Base-by-base conservation (phyloP, 2,888 invertebrate genomes). In the Clunio marinus region DNA sequence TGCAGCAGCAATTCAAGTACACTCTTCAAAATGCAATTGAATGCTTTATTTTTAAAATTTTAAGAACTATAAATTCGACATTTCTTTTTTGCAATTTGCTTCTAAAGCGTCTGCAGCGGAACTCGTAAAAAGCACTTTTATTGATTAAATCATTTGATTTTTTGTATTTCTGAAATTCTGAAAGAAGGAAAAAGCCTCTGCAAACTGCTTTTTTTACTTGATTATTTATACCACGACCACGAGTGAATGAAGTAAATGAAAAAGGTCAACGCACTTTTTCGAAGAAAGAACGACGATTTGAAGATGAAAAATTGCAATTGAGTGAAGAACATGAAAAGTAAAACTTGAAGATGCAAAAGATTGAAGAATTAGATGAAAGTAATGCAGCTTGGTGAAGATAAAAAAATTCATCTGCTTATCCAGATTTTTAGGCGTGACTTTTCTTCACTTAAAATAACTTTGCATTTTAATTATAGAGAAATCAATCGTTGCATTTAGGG, bases 401-500 rank as follows among this genome's bases (percentile, higher is more conserved):
- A n/a, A n/a, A n/a, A n/a, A n/a, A n/a, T n/a, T n/a, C n/a, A 51
- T 17, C 2, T 22, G 20, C 22, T 51, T 51, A 3, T 51, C 22
- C 51, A 17, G 51, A 20, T 51, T 51, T 57, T 57, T 27, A 24
- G 57, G 27, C 27, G 20, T 27, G n/a, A n/a, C n/a, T n/a, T n/a
- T n/a, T 15, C 17, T 8, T 20, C 51, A 20, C 2, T 17, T 7
- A 7, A 57, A 57, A 57, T 57, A 57, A 57, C 57, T 57, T 57
- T 57, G 57, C 25, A 27, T 25, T 57, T 57, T 57, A 57, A 57
- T 57, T 57, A 57, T 57, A 57, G 57, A 57, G 25, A 15, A 57
- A 25, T 27, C 51, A 51, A 3, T 7, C 15, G 45, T 45, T 45
- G 13, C 15, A 7, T 45, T 45, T 7, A 15, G 15, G 4, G 45